Conservation (phyloP, 2,888 invertebrate genomes). For the Temnothorax rugatulus region DNA sequence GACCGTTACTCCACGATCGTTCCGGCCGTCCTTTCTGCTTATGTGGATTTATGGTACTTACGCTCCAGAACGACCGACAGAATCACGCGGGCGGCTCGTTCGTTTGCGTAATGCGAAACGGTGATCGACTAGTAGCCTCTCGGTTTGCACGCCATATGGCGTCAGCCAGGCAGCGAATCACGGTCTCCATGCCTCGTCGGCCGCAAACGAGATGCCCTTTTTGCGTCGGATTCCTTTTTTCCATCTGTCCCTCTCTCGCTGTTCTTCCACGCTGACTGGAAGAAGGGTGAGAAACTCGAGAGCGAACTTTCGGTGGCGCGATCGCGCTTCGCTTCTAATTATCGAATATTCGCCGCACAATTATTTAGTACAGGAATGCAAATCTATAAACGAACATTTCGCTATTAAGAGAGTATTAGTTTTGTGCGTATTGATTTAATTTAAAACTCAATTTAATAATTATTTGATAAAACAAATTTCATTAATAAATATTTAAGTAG, state of each 20-base stretch:
- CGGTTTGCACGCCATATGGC: conserved; percentile 60
- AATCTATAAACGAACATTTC: neutral
- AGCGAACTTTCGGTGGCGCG: conserved; percentile 32
- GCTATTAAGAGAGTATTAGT: neutral
- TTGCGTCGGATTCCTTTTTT: conserved; percentile 56
- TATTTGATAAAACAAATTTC: neutral
- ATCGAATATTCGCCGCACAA: neutral
- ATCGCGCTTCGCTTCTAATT: conserved; percentile 43
- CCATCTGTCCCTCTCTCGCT: conserved; percentile 24
- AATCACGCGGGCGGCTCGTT: conserved; percentile 39
- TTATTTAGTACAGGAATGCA: neutral
- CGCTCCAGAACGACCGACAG: neutral
- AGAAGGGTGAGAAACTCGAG: conserved; percentile 39
- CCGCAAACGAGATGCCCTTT: conserved; percentile 51
- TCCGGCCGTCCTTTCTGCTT: conserved; percentile 37
- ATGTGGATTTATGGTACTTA: conserved; percentile 40
- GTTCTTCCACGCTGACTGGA: conserved; percentile 9
- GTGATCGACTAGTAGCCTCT: conserved; percentile 57
- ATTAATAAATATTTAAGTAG: neutral
- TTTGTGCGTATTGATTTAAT: neutral
- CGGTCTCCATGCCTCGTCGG: conserved; percentile 60
- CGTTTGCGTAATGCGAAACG: conserved; percentile 62
- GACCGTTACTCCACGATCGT: conserved; percentile 8
- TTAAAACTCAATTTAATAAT: neutral
- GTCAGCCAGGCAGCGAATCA: conserved; percentile 67